Conservation (phyloP, 1,140 invertebrate genomes). For the Aphaenogaster rudis region DNA sequence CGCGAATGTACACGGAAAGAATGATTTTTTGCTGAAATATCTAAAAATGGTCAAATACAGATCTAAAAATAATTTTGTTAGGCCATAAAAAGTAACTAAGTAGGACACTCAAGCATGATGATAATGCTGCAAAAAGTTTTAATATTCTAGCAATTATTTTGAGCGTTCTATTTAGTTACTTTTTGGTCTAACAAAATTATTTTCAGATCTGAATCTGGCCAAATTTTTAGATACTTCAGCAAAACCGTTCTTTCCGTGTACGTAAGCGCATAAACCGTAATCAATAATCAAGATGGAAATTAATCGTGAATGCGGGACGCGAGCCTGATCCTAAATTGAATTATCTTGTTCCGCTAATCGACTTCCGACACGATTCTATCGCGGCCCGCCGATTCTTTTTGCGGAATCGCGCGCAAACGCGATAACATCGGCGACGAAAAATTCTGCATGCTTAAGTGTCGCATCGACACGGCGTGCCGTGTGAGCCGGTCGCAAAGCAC, state of each 20-base stretch:
- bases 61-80: too few species aligned
- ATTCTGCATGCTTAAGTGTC: slow-evolving; percentile 36
- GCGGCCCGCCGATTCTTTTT: slow-evolving; percentile 10
- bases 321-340: not conserved
- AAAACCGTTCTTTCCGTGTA: too few species aligned
- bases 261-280: not conserved
- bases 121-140: too few species aligned
- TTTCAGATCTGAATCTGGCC: too few species aligned
- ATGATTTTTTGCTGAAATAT: too few species aligned
- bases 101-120: too few species aligned
- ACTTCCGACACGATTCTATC: slow-evolving; percentile 26
- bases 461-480: not conserved
- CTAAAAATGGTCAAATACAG: too few species aligned
- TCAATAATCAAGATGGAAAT: not conserved
- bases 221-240: too few species aligned
- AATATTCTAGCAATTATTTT: too few species aligned
- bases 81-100: too few species aligned
- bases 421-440: slow-evolving; percentile 54
- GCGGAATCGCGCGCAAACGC: not conserved
- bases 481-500: not conserved
- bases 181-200: too few species aligned
- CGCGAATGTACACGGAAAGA: not conserved
- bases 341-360: slow-evolving; percentile 20
- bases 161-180: too few species aligned
- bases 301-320: not conserved